Percentiles rank a stretch among this genome's conserved stretches.
Evolutionary conservation across 2,888 invertebrate species (phyloP).

Genomic region (Rugalucina vietnamica): DNA sequence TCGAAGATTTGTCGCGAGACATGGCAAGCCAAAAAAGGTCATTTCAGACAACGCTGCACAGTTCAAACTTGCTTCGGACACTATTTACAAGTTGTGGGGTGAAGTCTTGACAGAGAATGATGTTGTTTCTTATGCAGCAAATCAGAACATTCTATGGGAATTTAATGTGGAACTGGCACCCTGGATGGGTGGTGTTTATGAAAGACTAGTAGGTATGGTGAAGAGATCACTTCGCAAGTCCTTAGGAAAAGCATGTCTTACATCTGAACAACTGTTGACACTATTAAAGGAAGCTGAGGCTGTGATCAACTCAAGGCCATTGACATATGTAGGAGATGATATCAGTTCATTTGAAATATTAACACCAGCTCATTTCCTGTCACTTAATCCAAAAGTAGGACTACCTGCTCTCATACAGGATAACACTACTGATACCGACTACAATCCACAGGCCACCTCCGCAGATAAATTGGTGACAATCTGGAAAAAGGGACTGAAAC

Average conservation of each 20-base stretch:
- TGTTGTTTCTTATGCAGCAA: conserved; percentile 22
- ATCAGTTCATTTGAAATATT: conserved; percentile 34
- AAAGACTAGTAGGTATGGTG: conserved; percentile 38
- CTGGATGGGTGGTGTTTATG: conserved; percentile 50
- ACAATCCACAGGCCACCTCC: conserved; percentile 13
- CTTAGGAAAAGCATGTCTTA: conserved; percentile 26
- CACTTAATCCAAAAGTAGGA: conserved; percentile 32
- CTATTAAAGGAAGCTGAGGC: conserved; percentile 44
- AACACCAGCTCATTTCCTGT: conserved; percentile 36
- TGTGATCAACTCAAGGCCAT: conserved; percentile 36
- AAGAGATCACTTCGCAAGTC: conserved; percentile 41
- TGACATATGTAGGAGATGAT: conserved; percentile 46
- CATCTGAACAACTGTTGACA: conserved; percentile 29
- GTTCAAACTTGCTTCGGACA: conserved; percentile 5
- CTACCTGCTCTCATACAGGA: conserved; percentile 18
- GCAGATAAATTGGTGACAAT: conserved; percentile 8
- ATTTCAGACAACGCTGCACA: conserved; percentile 12
- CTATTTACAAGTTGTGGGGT: conserved; percentile 7
- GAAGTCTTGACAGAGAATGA: conserved; percentile 12
- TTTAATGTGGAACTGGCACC: conserved; percentile 44
- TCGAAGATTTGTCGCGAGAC: conserved; percentile 3
- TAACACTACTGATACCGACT: conserved; percentile 15
- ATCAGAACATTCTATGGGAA: conserved; percentile 24
- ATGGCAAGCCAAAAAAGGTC: conserved; percentile 3
- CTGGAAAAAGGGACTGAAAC: conserved; percentile 48